A percentile compares a stretch with the other conserved stretches of the same genome.
These are phyloP conservation scores for Zelostemma sp. DNA, from an alignment of 1,140 invertebrate genomes.

Conservation along the genomic window DNA sequence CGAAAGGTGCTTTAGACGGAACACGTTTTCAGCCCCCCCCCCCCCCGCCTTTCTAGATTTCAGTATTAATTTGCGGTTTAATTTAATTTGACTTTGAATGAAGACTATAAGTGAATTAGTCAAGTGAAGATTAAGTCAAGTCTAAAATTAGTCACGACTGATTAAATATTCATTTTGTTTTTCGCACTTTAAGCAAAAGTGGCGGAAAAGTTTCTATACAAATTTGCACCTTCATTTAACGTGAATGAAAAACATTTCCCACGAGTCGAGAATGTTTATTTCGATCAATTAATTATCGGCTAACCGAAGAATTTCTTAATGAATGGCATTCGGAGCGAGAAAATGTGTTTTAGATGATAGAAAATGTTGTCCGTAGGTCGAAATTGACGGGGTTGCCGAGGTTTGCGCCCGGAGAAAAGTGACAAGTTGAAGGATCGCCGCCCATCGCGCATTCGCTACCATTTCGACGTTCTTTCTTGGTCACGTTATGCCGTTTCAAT, in stretches of 20 bases:
- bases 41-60: slow-evolving; percentile 4
- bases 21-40: no score
- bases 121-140: slow-evolving; percentile 3
- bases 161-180: background rate
- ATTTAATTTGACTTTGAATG: slow-evolving; percentile 13
- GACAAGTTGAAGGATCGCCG: slow-evolving; percentile 68
- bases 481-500: slow-evolving; percentile 38
- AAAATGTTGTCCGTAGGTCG: no score
- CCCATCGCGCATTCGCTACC: slow-evolving; percentile 46
- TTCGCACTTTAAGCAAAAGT: background rate
- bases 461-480: slow-evolving; percentile 43
- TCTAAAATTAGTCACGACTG: background rate
- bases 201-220: no score
- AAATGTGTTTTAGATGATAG: no score
- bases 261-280: no score
- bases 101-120: slow-evolving; percentile 10
- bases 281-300: no score
- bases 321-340: no score
- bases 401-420: slow-evolving; percentile 60
- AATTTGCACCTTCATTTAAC: no score
- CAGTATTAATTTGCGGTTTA: slow-evolving; percentile 13
- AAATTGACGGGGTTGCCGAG: slow-evolving; percentile 46
- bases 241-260: no score
- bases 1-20: background rate
- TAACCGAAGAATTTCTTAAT: no score